These are phyloP conservation scores for Holocentrus rufus DNA, from an alignment of 2,797 vertebrate species.

Conservation along the genomic window DNA sequence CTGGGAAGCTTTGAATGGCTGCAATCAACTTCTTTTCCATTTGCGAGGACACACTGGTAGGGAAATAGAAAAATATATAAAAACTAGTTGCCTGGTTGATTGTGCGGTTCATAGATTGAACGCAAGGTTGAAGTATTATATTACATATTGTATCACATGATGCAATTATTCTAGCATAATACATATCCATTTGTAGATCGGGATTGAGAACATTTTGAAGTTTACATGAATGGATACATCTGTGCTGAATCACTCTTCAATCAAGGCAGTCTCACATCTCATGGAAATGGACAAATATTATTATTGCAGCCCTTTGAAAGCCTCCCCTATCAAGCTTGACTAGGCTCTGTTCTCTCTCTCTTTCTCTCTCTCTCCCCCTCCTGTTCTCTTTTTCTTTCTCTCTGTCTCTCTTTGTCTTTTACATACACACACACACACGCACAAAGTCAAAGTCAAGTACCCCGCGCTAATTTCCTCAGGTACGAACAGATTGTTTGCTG, in stretches of 20 bases:
- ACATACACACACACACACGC: slow-evolving; percentile 2
- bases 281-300: slow-evolving; percentile 23
- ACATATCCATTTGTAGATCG: background rate
- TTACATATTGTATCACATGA: too few relatives aligned
- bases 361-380: background rate
- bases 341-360: background rate
- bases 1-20: too few relatives aligned
- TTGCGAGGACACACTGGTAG: too few relatives aligned
- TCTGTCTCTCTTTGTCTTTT: too few relatives aligned
- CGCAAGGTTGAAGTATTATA: background rate
- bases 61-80: too few relatives aligned
- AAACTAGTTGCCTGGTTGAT: background rate
- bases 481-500: slow-evolving; percentile 50
- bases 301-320: slow-evolving; percentile 15
- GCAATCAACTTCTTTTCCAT: too few relatives aligned
- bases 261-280: slow-evolving; percentile 1
- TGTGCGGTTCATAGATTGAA: background rate
- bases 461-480: slow-evolving; percentile 41
- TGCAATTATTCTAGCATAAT: too few relatives aligned
- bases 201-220: background rate
- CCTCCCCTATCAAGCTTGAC: slow-evolving; percentile 1
- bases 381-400: too few relatives aligned
- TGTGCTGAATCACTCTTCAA: slow-evolving; percentile 12
- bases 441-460: slow-evolving; percentile 21
- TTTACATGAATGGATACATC: slow-evolving; percentile 20